Base-by-base conservation (phyloP, 2,113 vertebrate species). In the Nansenia antarctica region DNA sequence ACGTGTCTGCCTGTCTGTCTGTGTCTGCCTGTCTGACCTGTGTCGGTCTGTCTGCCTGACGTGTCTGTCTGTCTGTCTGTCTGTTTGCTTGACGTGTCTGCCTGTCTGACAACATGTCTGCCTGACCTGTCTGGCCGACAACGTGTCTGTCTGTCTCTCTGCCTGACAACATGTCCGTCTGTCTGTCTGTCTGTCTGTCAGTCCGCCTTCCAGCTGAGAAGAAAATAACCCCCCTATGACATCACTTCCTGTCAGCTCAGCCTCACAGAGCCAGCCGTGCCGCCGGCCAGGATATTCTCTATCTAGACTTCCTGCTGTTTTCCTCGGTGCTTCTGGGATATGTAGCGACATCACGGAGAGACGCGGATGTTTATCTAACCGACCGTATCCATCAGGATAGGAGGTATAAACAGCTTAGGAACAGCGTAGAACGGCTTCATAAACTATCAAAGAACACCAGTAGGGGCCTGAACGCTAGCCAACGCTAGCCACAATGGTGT, bases 241-340 rank as follows among this genome's bases (percentile, higher is more conserved):
- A 83, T 86, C 84, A 85, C 55, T 54, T 82, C 76, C 84, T 78
- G 66, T 70, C 31, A 62, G 14, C 61, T 18, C 79, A 78, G 6
- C 39, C n/a, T n/a, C n/a, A 65, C 71, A 57, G 71, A 73, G 79
- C 78, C 76, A 45, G 12, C 26, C 5, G 2, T 5, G 26, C 14
- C 18, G 69, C 65, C 0, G 30, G 73, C 61, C 74, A 80, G 76
- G 71, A 75, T 82, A 81, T 78, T 82, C 79, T 65, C 64, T 29
- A 59, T 70, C 77, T 75, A 74, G 63, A 75, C 68, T 85, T 88
- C 85, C 85, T 85, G 73, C 54, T 39, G 66, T 80, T 82, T 74
- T 72, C 63, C 80, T 69, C 76, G 49, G 45, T 63, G 22, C 27
- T n/a, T 15, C n/a, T 69, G 32, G 26, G n/a, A 32, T 34, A 53